Evolutionary conservation across 1,140 invertebrate species (phyloP).

Genomic region (Lepidurus apus): DNA sequence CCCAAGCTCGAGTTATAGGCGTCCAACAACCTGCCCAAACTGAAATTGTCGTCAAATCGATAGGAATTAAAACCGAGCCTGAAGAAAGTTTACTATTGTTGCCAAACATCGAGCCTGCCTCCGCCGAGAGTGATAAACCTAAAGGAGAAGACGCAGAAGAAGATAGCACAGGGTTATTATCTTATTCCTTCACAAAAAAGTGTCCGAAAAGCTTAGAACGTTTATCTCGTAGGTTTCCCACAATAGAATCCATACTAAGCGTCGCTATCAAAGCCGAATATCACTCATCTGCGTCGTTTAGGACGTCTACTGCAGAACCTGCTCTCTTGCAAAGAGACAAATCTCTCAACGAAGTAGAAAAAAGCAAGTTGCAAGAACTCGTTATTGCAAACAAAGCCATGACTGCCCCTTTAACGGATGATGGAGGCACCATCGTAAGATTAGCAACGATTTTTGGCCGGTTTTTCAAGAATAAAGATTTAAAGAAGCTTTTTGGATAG

Average conservation of each 20-base stretch:
- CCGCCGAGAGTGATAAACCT: neutral
- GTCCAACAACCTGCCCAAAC: neutral
- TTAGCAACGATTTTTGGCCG: neutral
- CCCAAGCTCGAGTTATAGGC: neutral
- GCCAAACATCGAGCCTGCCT: neutral
- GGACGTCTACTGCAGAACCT: slow-evolving; percentile 38
- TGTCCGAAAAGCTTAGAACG: neutral
- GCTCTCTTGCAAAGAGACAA: slow-evolving; percentile 45
- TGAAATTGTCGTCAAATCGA: neutral
- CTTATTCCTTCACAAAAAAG: neutral
- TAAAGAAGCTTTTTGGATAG: slow-evolving; percentile 24
- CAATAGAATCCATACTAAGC: slow-evolving; percentile 69
- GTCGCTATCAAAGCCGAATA: slow-evolving; percentile 76
- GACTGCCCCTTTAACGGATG: slow-evolving; percentile 71
- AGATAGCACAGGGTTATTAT: neutral
- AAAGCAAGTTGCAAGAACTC: slow-evolving; percentile 72
- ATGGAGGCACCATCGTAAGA: slow-evolving; percentile 41
- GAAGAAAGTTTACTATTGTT: neutral
- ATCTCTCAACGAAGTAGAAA: slow-evolving; percentile 73
- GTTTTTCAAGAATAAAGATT: too few species aligned
- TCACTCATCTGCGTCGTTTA: slow-evolving; percentile 19
- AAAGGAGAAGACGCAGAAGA: neutral
- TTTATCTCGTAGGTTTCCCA: slow-evolving; percentile 32
- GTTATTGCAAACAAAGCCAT: slow-evolving; percentile 76
- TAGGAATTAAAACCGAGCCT: neutral